These are phyloP conservation scores for Aleiodes sp. DNA, from an alignment of 1,140 invertebrate species.

Conservation along the genomic window DNA sequence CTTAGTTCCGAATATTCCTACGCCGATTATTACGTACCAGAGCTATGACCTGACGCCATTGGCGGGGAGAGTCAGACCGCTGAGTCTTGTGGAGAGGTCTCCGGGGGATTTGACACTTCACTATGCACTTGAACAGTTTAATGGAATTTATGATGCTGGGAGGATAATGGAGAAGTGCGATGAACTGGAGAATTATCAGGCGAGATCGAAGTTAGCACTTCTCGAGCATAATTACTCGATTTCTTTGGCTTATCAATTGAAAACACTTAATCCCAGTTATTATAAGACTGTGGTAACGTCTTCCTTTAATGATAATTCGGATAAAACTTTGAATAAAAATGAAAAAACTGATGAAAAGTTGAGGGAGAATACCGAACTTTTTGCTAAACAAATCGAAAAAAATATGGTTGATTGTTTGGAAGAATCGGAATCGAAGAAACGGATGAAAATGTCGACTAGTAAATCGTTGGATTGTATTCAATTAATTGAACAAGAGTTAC, in stretches of 20 bases:
- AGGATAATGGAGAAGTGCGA: slow-evolving; percentile 64
- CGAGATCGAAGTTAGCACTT: slow-evolving; percentile 61
- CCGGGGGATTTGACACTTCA: slow-evolving; percentile 62
- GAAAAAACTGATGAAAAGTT: slow-evolving; percentile 34
- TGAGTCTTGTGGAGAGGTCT: slow-evolving; percentile 54
- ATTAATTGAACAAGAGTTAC: slow-evolving; percentile 57
- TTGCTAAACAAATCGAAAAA: slow-evolving; percentile 58
- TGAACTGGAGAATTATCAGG: slow-evolving; percentile 64
- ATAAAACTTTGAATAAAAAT: neutral
- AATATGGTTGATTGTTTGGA: slow-evolving; percentile 59
- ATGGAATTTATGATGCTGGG: slow-evolving; percentile 65
- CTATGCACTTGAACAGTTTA: slow-evolving; percentile 68
- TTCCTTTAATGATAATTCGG: neutral
- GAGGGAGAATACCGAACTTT: slow-evolving; percentile 49
- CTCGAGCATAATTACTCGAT: slow-evolving; percentile 60
- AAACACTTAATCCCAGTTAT: slow-evolving; percentile 52
- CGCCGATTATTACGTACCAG: slow-evolving; percentile 58
- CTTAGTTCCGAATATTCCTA: slow-evolving; percentile 63
- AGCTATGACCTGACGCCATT: slow-evolving; percentile 57
- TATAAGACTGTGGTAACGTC: slow-evolving; percentile 15
- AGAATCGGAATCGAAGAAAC: slow-evolving; percentile 52
- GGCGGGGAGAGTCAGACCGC: slow-evolving; percentile 47
- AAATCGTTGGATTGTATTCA: slow-evolving; percentile 61
- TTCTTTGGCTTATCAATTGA: slow-evolving; percentile 62
- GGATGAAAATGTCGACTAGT: slow-evolving; percentile 61